Percentiles rank a stretch among this genome's conserved stretches.
Conservation (phyloP, 2,888 invertebrate genomes). For the Odontocolon sp. region DNA sequence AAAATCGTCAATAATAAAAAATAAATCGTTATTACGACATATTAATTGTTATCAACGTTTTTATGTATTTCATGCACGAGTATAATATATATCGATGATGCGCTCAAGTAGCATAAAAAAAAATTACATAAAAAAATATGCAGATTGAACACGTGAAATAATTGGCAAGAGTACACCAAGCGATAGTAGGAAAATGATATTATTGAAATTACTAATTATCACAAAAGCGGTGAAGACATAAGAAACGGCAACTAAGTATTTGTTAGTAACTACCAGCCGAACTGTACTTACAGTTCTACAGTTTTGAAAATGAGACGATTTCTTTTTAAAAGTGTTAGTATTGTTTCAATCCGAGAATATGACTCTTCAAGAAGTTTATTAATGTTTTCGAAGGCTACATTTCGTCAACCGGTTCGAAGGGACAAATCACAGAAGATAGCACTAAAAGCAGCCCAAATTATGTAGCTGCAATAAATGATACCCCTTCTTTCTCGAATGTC, state of each 20-base stretch:
- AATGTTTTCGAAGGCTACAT: background rate
- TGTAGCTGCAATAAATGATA: background rate
- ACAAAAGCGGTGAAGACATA: background rate
- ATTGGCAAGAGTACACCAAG: no score
- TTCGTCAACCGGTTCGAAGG: background rate
- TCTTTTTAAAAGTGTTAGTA: background rate
- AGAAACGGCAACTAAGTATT: background rate
- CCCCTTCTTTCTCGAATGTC: slow-evolving; percentile 44
- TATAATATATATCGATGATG: background rate
- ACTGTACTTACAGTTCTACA: background rate
- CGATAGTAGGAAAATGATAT: background rate
- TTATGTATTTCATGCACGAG: background rate
- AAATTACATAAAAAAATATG: background rate
- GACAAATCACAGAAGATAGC: background rate
- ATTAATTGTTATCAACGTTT: background rate
- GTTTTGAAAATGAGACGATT: background rate
- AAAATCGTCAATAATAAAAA: background rate
- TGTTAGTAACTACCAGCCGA: background rate
- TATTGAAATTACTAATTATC: no score
- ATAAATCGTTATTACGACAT: background rate
- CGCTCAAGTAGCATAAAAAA: background rate
- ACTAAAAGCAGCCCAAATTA: background rate
- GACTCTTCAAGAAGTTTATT: background rate
- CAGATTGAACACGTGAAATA: background rate
- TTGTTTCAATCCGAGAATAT: background rate